A percentile compares a stretch with the other conserved stretches of the same genome.
Conservation (phyloP, 2,797 vertebrate genomes). For the Prionace glauca region DNA sequence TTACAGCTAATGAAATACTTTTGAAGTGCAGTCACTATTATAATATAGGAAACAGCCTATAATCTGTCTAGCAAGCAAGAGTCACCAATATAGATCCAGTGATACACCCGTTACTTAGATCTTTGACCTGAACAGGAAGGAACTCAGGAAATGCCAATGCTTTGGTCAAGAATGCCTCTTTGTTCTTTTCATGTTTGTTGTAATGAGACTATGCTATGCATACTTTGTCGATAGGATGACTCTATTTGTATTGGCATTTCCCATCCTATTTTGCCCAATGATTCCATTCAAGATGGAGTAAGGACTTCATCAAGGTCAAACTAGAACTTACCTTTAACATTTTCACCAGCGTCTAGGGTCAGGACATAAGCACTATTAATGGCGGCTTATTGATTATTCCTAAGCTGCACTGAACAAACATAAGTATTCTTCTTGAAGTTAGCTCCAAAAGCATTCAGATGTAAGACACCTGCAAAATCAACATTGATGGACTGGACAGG, state of each 20-base stretch:
- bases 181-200: neutral
- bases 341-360: neutral
- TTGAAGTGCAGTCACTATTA: neutral
- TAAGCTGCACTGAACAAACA: neutral
- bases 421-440: no score
- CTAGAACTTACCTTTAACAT: neutral
- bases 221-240: neutral
- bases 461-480: neutral
- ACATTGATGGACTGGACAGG: neutral
- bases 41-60: neutral
- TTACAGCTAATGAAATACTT: neutral
- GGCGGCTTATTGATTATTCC: neutral
- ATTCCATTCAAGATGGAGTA: neutral
- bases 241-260: neutral
- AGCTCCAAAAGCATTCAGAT: neutral
- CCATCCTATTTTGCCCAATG: neutral
- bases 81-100: neutral
- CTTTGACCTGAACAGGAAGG: neutral
- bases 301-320: no score
- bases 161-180: neutral
- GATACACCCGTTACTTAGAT: neutral
- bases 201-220: neutral
- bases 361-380: neutral
- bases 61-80: no score
- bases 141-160: neutral